Base-by-base conservation (phyloP, 2,797 vertebrate genomes). In the Hypotaenidia okinawae region DNA sequence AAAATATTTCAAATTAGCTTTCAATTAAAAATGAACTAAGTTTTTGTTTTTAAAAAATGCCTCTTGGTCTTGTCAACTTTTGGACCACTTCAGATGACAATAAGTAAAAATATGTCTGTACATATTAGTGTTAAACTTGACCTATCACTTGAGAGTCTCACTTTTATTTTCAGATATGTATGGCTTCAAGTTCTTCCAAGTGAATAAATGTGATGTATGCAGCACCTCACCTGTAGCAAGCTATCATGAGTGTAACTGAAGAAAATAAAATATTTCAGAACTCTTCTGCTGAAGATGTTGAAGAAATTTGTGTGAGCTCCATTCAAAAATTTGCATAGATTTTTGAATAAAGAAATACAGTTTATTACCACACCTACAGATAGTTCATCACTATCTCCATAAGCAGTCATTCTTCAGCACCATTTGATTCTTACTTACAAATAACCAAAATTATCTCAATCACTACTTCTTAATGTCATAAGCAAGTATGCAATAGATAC, bases 21-120 rank as follows among this genome's bases (percentile, higher is more conserved):
- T 67, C 2, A 69, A 74, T 54, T 67, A 17, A 25, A 51, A 72
- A 55, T 25, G 8, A 59, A 63, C 11, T 10, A 43, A 37, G 28
- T 51, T 0, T 0, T 1, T 16, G 1, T 28, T 5, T 73, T 51
- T 45, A 27, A 43, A 17, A 49, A 55, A 13, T 43, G 54, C 2
- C 4, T 16, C 76, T 68, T 64, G 21, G 3, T 75, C 13, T 10
- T 45, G 11, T 8, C 10, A 79, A 41, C 5, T 45, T 86, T 63
- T 70, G 49, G 18, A 25, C 19, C 12, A 45, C 4, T 78, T 90
- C 39, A 83, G 32, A 39, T 57, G 25, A 15, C 4, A 74, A 47
- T 27, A 19, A 49, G 8, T 64, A 73, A 63, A 85, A 89, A n/a
- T 27, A 22, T 22, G 13, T 54, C 3, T 1, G 23, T 35, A 75